phyloP scores from a whole-genome alignment of 2,888 invertebrate genomes.

The Enchytraeus crypticus region DNA sequence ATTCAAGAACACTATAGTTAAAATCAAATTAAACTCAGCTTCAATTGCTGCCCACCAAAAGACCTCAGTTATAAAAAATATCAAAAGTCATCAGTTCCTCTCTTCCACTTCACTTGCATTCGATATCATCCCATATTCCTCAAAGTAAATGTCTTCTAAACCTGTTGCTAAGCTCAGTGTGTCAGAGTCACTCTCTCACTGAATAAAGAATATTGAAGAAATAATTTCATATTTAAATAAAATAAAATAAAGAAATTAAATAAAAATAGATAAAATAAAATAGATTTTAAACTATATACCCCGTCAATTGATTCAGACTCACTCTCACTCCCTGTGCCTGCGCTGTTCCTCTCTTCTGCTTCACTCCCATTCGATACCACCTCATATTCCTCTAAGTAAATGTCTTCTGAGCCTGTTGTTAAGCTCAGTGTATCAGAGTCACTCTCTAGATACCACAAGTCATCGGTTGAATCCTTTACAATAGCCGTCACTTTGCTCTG shows the following conservation, averaged over 20 bases:
- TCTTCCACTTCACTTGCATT: background rate
- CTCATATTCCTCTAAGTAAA: constrained; percentile 18
- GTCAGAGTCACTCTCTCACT: constrained; percentile 27
- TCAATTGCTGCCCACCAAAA: no score
- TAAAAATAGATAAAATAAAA: no score
- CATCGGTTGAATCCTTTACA: constrained; percentile 33
- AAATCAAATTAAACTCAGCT: no score
- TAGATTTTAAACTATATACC: no score
- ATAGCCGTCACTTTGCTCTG: constrained; percentile 32
- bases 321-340: background rate
- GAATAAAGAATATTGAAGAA: no score
- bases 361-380: constrained; percentile 5
- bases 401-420: background rate
- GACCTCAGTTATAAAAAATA: no score
- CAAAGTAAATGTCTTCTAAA: constrained; percentile 1
- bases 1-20: no score
- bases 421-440: constrained; percentile 12
- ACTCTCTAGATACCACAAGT: constrained; percentile 34
- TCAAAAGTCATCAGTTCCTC: no score
- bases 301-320: background rate
- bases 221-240: no score
- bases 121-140: constrained; percentile 19
- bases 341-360: background rate
- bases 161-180: background rate
- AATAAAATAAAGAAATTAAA: no score